Base-by-base conservation (phyloP, 1,140 invertebrate genomes). In the Oryctes rhinoceros region DNA sequence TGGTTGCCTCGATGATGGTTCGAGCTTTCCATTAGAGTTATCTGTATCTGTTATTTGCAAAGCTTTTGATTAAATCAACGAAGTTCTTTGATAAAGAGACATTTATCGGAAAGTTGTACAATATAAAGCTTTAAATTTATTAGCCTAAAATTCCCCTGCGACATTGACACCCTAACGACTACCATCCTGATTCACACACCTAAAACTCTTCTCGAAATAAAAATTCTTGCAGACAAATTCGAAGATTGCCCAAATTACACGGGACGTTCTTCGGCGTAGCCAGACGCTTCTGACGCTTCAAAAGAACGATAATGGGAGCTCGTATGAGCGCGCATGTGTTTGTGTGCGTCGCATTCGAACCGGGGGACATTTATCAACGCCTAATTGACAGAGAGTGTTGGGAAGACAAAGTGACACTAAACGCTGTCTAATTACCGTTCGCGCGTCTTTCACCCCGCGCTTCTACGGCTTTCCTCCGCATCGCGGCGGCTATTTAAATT, bases 381-480 rank as follows among this genome's bases (percentile, higher is more conserved):
- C 84, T 86, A 86, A 86, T 86, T 86, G 86, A 85, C 86, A 86
- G 82, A 82, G 83, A 84, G 81, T 81, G 82, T 83, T 82, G 78
- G 80, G 59, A 82, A 86, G 86, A 86, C 86, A 86, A 86, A 86
- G 84, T 85, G 86, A 86, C 86, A 84, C 86, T 86, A 86, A 86
- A 86, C 83, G 85, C 79, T 85, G 84, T 85, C 86, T 86, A 86
- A 86, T 86, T 86, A 86, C 84, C 81, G 80, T 80, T 44, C 76
- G 76, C 49, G 47, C 76, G 76, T 62, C 76, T 44, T 76, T 37
- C 47, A 20, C 74, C 76, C 24, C 79, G 15, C 78, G 65, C 81
- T 47, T 71, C 24, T 79, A 59, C 20, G 9, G n/a, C 30, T 65
- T 47, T 39, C 49, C 47, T 81, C 65, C 77, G 80, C 53, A 59